Evolutionary conservation across 1,140 invertebrate genomes (phyloP).

Genomic region (Zaprionus inermis): DNA sequence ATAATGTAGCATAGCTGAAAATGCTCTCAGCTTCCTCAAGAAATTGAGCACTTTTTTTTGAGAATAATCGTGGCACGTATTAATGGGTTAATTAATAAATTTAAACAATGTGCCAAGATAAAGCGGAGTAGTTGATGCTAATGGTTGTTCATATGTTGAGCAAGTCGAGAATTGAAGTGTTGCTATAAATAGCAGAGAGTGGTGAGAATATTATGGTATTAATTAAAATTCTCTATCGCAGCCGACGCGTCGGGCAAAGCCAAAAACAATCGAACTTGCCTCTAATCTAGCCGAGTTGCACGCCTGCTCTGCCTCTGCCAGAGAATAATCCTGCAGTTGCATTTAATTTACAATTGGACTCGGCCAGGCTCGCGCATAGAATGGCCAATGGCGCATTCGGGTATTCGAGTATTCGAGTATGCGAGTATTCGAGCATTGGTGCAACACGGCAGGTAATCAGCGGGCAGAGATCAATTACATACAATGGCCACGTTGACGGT

Average conservation of each 20-base stretch:
- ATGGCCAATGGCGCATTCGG: conserved; percentile 13
- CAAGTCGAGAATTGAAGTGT: background rate
- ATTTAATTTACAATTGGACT: conserved; percentile 53
- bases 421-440: conserved; percentile 4
- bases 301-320: conserved; percentile 18
- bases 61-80: conserved; percentile 6
- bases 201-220: conserved; percentile 18
- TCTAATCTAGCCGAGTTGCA: conserved; percentile 35
- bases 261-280: conserved; percentile 25
- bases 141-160: background rate
- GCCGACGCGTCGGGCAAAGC: background rate
- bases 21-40: background rate
- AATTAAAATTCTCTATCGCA: conserved; percentile 32
- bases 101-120: conserved; percentile 8
- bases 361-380: conserved; percentile 18
- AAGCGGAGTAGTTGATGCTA: background rate
- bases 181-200: conserved; percentile 9
- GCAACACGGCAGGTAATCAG: conserved; percentile 37
- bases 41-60: background rate
- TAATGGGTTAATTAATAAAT: conserved; percentile 12
- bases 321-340: conserved; percentile 60
- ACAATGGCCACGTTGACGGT: conserved; percentile 45
- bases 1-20: conserved; percentile 7
- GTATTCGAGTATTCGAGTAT: conserved; percentile 4
- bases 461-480: conserved; percentile 45